These are phyloP conservation scores for Takifugu rubripes DNA, from an alignment of 2,797 vertebrate genomes.

Conservation along the genomic window DNA sequence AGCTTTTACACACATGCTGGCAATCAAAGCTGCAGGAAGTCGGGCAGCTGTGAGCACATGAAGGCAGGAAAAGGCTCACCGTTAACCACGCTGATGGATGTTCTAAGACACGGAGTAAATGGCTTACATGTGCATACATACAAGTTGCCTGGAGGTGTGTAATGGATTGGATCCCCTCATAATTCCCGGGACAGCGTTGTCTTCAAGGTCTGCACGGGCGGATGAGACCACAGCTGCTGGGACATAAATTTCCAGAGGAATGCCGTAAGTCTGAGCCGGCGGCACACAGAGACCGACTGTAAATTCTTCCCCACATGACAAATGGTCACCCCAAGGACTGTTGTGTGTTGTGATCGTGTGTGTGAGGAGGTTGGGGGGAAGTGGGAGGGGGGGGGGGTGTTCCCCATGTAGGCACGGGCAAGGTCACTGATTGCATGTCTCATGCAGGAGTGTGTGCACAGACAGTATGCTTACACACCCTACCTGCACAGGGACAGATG, in stretches of 20 bases:
- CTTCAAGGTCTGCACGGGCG: slow-evolving; percentile 60
- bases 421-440: slow-evolving; percentile 16
- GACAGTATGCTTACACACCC: not conserved
- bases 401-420: slow-evolving; percentile 30
- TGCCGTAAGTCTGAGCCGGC: slow-evolving; percentile 60
- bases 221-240: slow-evolving; percentile 76
- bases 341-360: slow-evolving; percentile 22
- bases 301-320: slow-evolving; percentile 69
- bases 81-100: slow-evolving; percentile 29
- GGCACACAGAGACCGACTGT: slow-evolving; percentile 63
- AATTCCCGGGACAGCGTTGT: slow-evolving; percentile 65
- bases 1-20: slow-evolving; percentile 31
- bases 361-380: slow-evolving; percentile 2
- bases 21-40: slow-evolving; percentile 18
- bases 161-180: slow-evolving; percentile 75
- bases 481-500: slow-evolving; percentile 15
- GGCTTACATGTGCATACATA: slow-evolving; percentile 36
- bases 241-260: slow-evolving; percentile 78
- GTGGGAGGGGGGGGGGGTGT: slow-evolving; percentile 6
- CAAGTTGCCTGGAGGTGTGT: slow-evolving; percentile 64
- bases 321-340: slow-evolving; percentile 65
- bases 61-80: slow-evolving; percentile 35
- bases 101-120: slow-evolving; percentile 46
- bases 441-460: not conserved
- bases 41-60: slow-evolving; percentile 52